Evolutionary conservation across 64 coral and sea anemone species (phyloP), one percentile per base, ranked within the genome.

Genomic region (Stylophora pistillata): DNA sequence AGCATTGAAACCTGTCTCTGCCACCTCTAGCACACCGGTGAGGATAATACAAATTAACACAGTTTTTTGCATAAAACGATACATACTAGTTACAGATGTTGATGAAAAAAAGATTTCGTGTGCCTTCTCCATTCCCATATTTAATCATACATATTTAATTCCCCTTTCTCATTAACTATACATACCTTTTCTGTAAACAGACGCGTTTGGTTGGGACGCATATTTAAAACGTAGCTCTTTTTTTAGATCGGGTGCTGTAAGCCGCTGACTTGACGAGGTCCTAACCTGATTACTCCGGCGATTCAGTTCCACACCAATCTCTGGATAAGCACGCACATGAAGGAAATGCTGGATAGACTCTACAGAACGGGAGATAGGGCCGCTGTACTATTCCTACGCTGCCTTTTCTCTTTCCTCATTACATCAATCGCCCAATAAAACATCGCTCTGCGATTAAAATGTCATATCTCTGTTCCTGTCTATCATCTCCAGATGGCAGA

Each of bases 1-100:
- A 33, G 74, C 89, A 57, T 98, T 98, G 28, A 94, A 87, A 5
- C 31, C 56, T 26, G 73, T 21, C 53, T 92, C 81, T 52, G 56
- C 52, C 57, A 53, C 13, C 15, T 72, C 60, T 52, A 86, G 68
- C 1, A 27, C 11, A 76, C 25, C 23, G 25, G 32, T 16, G 34
- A 31, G 53, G 13, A 72, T 70, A 64, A 79, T 0, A 4, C 69
- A 17, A 18, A 91, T 4, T 10, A 91, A 37, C 10, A 84, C 21
- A 21, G 15, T 16, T 12, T 57, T 87, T 15, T 37, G 27, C 71
- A 27, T 1, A 27, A 58, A 1, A 47, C 58, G 25, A 63, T 58
- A 53, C 80, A 84, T 84, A 20, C 20, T 87, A 15, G 71, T 29
- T 16, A 13, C n/a, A 1, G 34, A 75, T 59, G 32, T 53, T 75